Evolutionary conservation across 2,888 invertebrate species (phyloP).

Genomic region (Myathropa florea): DNA sequence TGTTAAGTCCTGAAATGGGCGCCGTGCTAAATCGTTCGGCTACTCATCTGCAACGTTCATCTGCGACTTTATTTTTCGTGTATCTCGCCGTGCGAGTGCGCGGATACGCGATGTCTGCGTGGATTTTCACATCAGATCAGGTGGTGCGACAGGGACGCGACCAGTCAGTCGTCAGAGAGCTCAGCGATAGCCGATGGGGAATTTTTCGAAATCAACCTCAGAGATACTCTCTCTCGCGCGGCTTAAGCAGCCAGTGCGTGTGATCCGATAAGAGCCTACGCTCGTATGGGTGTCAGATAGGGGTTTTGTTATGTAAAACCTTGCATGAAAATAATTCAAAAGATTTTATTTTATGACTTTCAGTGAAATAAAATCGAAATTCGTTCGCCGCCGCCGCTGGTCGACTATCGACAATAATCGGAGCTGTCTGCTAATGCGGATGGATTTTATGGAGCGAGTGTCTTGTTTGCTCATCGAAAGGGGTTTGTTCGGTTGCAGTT

Average conservation of each 20-base stretch:
- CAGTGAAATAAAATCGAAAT: conserved; percentile 40
- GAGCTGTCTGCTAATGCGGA: neutral
- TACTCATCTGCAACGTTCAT: conserved; percentile 67
- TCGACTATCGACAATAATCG: neutral
- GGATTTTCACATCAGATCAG: neutral
- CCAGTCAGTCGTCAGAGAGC: conserved; percentile 22
- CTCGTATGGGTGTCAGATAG: conserved; percentile 40
- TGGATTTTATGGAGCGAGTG: conserved; percentile 23
- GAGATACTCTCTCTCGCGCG: conserved; percentile 31
- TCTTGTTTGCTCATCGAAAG: neutral
- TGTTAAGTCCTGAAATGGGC: conserved; percentile 71
- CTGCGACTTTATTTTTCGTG: conserved; percentile 25
- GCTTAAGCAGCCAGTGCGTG: conserved; percentile 33
- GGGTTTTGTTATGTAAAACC: conserved; percentile 35
- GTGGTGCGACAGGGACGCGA: neutral
- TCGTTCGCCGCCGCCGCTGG: neutral
- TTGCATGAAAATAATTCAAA: conserved; percentile 2
- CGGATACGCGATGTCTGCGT: neutral
- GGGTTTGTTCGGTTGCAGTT: neutral
- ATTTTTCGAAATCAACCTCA: conserved; percentile 59
- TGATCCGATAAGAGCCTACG: conserved; percentile 52
- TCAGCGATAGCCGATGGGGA: conserved; percentile 59
- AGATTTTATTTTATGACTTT: conserved; percentile 31
- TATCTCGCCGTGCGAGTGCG: neutral
- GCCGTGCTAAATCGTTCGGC: conserved; percentile 70